Percentiles rank a stretch among this genome's conserved stretches.
Evolutionary conservation across 2,888 invertebrate species (phyloP).

Genomic region (Oxycera nigricornis): DNA sequence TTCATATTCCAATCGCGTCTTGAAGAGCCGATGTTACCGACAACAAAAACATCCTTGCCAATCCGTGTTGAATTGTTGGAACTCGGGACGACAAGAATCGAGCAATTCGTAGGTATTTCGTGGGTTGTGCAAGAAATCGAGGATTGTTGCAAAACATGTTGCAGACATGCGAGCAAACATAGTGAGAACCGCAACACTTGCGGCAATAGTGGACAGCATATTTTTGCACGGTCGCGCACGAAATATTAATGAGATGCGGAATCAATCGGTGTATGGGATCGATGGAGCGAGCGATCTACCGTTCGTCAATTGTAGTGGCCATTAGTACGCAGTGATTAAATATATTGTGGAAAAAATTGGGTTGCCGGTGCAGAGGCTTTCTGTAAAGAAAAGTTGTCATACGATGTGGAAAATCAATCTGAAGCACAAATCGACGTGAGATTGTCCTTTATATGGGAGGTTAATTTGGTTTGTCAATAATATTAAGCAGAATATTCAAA

Average conservation of each 20-base stretch:
- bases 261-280: slow-evolving; percentile 22
- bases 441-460: too few species aligned
- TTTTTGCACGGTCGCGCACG: slow-evolving; percentile 63
- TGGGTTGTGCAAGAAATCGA: slow-evolving; percentile 1
- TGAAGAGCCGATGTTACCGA: not conserved
- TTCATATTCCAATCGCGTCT: slow-evolving; percentile 29
- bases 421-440: too few species aligned
- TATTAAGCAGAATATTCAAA: too few species aligned
- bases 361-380: too few species aligned
- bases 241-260: slow-evolving; percentile 61
- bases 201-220: slow-evolving; percentile 57
- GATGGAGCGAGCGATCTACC: too few species aligned
- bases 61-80: too few species aligned
- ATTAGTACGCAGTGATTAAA: slow-evolving; percentile 25
- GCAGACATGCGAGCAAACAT: slow-evolving; percentile 9
- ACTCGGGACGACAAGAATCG: slow-evolving; percentile 29
- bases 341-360: too few species aligned
- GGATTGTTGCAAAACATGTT: slow-evolving; percentile 8
- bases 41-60: slow-evolving; percentile 7
- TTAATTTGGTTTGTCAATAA: too few species aligned
- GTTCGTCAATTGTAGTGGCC: too few species aligned
- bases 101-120: slow-evolving; percentile 28
- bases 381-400: too few species aligned
- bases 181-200: slow-evolving; percentile 33
- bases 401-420: too few species aligned